Evolutionary conservation across 2,797 vertebrate species (phyloP), one percentile per base, ranked within the genome.

Genomic region (Odontamblyopus lacepedii): DNA sequence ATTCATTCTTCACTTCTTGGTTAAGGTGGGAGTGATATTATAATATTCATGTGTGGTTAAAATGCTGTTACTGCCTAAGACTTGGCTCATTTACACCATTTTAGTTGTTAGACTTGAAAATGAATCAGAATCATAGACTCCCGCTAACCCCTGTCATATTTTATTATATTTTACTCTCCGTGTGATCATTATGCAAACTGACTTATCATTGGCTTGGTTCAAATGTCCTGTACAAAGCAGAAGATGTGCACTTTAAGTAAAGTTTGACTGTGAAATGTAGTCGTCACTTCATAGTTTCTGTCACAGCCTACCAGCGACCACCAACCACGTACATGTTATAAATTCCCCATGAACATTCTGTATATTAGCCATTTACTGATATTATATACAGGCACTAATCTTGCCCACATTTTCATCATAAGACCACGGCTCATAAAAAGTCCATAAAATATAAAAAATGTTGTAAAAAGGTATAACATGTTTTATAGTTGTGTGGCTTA

Each of bases 351-450:
- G 61, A 38, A 23, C 35, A 44, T 5, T 16, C 63, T 63, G 13
- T 19, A 50, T 48, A 44, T 51, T 51, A 50, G 26, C 15, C 16
- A 50, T 50, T 51, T 27, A 29, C n/a, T 64, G 18, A 66, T 29
- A 29, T 18, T 67, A 30, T 30, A 50, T 30, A 9, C 57, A 38
- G 16, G 9, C 27, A 53, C 26, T 53, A 67, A 35, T 50, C 44
- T 66, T 51, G 64, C 64, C 19, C 23, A 18, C 48, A 67, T 57
- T 69, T 59, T 56, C 29, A 59, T 44, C 56, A 69, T 69, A 48
- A 57, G 56, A 48, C 15, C 55, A 29, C 11, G 23, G 35, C 55
- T 57, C 67, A 44, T 69, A 69, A 69, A 69, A 69, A 69, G 67
- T 19, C 26, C 56, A 69, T 59, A 44, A 69, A 69, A 27, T 9